These are phyloP conservation scores for Agrilus cyanescens DNA, from an alignment of 2,888 invertebrate genomes.

Conservation along the genomic window DNA sequence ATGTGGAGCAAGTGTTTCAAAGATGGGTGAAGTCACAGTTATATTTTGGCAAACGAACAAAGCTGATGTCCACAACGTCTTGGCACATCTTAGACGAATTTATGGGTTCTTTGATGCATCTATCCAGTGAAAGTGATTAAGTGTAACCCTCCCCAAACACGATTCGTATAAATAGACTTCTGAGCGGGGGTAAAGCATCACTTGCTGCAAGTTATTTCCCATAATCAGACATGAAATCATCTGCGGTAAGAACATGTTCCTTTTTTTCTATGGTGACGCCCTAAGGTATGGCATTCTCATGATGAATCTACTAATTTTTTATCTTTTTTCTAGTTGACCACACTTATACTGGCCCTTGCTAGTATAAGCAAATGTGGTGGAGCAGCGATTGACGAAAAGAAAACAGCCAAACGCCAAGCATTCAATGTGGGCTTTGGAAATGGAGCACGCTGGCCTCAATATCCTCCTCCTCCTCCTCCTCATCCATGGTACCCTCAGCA, in stretches of 20 bases:
- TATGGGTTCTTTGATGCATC: conserved; percentile 17
- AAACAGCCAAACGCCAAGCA: conserved; percentile 16
- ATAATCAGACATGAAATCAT: conserved; percentile 14
- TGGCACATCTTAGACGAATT: conserved; percentile 10
- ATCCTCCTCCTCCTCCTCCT: conserved; percentile 30
- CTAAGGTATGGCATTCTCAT: too few relatives aligned
- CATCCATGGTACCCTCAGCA: too few relatives aligned
- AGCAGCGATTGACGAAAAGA: conserved; percentile 12
- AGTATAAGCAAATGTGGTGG: conserved; percentile 9
- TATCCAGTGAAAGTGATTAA: conserved; percentile 18
- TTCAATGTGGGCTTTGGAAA: conserved; percentile 11
- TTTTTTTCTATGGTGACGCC: too few relatives aligned
- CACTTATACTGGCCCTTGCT: conserved; percentile 9
- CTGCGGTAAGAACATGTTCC: conserved; percentile 9
- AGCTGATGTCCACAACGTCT: too few relatives aligned
- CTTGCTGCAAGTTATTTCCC: conserved; percentile 16
- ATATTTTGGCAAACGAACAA: too few relatives aligned
- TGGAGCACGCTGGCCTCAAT: conserved; percentile 10
- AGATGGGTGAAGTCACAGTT: too few relatives aligned
- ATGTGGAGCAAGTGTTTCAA: too few relatives aligned
- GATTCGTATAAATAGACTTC: conserved; percentile 16
- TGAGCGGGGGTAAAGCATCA: conserved; percentile 18
- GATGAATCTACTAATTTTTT: conserved; percentile 1
- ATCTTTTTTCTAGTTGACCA: conserved; percentile 9
- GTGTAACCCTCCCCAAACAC: conserved; percentile 18